Evolutionary conservation across 2,888 invertebrate species (phyloP), one percentile per base, ranked within the genome.

Genomic region (Subacronicta megacephala): DNA sequence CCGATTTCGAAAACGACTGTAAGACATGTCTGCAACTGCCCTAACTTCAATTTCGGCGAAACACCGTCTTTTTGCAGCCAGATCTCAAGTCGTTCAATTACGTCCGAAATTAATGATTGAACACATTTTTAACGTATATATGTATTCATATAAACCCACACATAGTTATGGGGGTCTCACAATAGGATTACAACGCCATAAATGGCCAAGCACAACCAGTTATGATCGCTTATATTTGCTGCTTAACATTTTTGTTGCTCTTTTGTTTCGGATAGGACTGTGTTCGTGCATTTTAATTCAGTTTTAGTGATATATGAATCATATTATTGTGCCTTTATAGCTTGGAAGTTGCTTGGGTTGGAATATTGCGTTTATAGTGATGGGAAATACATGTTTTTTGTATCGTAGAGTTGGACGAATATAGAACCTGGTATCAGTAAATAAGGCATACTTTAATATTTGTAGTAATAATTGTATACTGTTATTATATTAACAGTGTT

Each of bases 101-200:
- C 91, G 77, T 84, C 80, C 83, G 77, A 93, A 92, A 93, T 93
- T 93, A 93, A 93, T 90, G 93, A 93, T 93, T 92, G 90, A 85
- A 90, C 91, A 91, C 90, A 91, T 82, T 89, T 90, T 88, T 86
- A 84, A 83, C 77, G 80, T 82, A 71, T 78, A 36, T 36, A 79
- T 74, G 79, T 86, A 82, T 79, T 75, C 75, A 76, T 78, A 74
- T 67, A 75, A 72, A 68, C 72, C 70, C 75, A 72, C 72, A 73
- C 63, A 71, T 58, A 56, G 53, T 62, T 26, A 73, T 62, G 79
- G 53, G 79, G 53, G 43, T 31, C 42, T 74, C 81, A 93, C 93
- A 93, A 93, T 93, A 93, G 93, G 92, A 92, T 90, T 87, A 89
- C 91, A 87, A 82, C 65, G 78, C 93, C 92, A 85, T 93, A 92